phyloP scores from a whole-genome alignment of 1,140 invertebrate species.

The Brachionus koreanus region DNA sequence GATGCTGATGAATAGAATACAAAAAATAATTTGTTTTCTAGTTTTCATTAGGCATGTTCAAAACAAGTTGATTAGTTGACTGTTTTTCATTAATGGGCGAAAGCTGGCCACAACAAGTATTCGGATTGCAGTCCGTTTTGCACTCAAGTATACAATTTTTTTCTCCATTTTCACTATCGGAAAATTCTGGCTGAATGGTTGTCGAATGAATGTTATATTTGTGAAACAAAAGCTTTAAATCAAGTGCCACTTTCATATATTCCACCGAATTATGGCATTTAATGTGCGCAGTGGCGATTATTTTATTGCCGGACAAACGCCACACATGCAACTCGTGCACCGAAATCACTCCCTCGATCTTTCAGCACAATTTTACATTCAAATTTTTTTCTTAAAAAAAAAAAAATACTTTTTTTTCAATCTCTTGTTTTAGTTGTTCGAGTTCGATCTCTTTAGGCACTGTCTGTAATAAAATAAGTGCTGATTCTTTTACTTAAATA shows the following conservation, averaged over 20 bases:
- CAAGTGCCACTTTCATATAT: constrained; percentile 61
- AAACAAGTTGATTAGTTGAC: background rate
- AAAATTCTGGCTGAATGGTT: constrained; percentile 64
- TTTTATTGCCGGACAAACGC: constrained; percentile 62
- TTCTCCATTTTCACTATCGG: constrained; percentile 47
- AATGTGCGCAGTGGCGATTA: constrained; percentile 64
- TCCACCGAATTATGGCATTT: constrained; percentile 59
- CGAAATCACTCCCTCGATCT: constrained; percentile 50
- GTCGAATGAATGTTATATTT: constrained; percentile 63
- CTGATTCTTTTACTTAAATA: constrained; percentile 60
- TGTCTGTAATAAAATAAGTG: constrained; percentile 63
- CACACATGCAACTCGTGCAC: constrained; percentile 66
- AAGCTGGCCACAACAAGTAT: constrained; percentile 31
- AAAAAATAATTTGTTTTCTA: background rate
- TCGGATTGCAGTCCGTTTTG: background rate
- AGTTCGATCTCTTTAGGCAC: constrained; percentile 63
- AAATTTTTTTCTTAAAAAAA: background rate
- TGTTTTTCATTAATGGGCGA: background rate
- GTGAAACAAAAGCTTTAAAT: constrained; percentile 62
- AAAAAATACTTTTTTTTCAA: constrained; percentile 54
- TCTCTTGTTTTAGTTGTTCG: constrained; percentile 57
- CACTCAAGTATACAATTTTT: constrained; percentile 37
- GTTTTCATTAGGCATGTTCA: constrained; percentile 10
- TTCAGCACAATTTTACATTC: background rate
- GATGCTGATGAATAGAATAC: background rate